Conservation (phyloP, 2,888 invertebrate genomes). For the Rhopalosiphum nymphaeae region DNA sequence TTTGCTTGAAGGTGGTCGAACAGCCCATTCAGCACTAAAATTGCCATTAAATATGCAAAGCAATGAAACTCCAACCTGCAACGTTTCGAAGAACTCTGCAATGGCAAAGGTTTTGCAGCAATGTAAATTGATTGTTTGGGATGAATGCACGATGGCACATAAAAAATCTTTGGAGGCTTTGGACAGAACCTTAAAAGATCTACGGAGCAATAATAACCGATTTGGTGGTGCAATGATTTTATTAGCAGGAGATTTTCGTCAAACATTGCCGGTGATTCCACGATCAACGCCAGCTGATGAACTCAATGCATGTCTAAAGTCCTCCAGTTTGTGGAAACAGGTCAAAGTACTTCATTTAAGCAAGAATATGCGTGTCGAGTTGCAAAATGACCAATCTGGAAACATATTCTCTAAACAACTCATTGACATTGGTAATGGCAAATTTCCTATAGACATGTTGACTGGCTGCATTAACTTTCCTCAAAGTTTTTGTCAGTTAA, state of each 20-base stretch:
- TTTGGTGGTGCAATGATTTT: neutral
- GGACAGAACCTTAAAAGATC: slow-evolving; percentile 67
- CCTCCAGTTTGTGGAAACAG: slow-evolving; percentile 66
- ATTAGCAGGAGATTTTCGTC: neutral
- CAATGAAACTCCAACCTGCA: no score
- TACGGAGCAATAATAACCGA: slow-evolving; percentile 61
- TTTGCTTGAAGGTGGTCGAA: no score
- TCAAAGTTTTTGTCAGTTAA: slow-evolving; percentile 68
- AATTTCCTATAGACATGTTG: slow-evolving; percentile 67
- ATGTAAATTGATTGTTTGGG: slow-evolving; percentile 68
- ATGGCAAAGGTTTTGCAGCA: slow-evolving; percentile 69
- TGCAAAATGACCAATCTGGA: slow-evolving; percentile 21
- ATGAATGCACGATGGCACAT: slow-evolving; percentile 70
- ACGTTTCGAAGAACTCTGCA: no score
- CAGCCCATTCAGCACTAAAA: no score
- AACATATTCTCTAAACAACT: no score
- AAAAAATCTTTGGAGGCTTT: slow-evolving; percentile 69
- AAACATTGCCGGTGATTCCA: slow-evolving; percentile 66
- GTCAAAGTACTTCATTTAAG: slow-evolving; percentile 54
- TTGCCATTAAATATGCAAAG: no score
- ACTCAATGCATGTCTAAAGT: slow-evolving; percentile 66
- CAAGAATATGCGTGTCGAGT: slow-evolving; percentile 41
- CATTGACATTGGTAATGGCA: slow-evolving; percentile 33
- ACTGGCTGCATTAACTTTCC: slow-evolving; percentile 68
- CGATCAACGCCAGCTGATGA: slow-evolving; percentile 63